These are phyloP conservation scores for Ommatoiulus sabulosus DNA, from an alignment of 2,888 invertebrate genomes.

Conservation along the genomic window DNA sequence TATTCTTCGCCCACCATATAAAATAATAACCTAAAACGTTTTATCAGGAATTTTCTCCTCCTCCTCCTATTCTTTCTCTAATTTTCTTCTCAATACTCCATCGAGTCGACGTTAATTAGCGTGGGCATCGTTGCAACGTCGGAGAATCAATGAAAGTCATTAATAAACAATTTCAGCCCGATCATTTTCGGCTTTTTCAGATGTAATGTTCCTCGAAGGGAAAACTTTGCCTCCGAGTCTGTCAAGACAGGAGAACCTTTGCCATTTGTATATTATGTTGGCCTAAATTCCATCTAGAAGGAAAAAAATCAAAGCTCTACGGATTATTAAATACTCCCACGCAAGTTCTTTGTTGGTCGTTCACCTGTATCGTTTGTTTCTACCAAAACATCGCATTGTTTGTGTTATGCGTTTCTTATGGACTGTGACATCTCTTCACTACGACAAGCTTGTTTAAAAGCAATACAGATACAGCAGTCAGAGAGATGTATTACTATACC, in stretches of 20 bases:
- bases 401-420: neutral
- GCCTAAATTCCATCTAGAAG: neutral
- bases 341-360: constrained; percentile 9
- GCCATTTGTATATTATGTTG: neutral
- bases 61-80: neutral
- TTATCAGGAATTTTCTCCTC: neutral
- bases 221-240: neutral
- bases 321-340: constrained; percentile 22
- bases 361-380: constrained; percentile 4
- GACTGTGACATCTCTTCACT: neutral
- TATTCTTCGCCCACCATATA: neutral
- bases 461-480: neutral
- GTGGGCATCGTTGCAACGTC: neutral
- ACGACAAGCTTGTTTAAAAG: neutral
- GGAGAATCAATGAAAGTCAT: neutral
- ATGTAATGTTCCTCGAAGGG: neutral
- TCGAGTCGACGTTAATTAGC: neutral
- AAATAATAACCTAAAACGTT: neutral
- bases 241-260: neutral
- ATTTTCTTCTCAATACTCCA: neutral
- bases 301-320: neutral
- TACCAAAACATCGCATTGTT: neutral
- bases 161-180: neutral
- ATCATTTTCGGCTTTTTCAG: constrained; percentile 22
- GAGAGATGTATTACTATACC: neutral